A percentile compares a stretch with the other conserved stretches of the same genome.
phyloP scores from a whole-genome alignment of 2,113 vertebrate species.

The Pteronura brasiliensis region DNA sequence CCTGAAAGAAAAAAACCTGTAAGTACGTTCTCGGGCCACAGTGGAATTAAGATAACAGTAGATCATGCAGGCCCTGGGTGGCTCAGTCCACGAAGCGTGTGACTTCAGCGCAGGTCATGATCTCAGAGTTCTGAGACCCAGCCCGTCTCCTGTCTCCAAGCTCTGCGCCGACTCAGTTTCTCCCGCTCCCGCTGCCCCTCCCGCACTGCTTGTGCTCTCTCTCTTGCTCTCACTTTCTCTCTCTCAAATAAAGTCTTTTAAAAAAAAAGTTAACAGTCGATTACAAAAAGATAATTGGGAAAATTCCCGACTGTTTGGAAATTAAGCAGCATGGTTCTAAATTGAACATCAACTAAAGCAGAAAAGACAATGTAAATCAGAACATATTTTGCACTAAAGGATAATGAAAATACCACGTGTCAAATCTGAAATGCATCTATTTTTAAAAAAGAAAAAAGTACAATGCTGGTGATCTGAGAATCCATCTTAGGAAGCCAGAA shows the following conservation, averaged over 20 bases:
- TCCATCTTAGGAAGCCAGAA: neutral
- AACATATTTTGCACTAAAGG: neutral
- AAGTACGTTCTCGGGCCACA: neutral
- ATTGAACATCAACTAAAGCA: neutral
- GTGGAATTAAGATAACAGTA: neutral
- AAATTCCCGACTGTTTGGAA: neutral
- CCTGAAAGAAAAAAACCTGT: neutral
- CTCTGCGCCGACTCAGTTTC: neutral
- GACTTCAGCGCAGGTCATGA: neutral
- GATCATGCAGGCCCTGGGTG: neutral
- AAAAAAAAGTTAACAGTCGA: neutral
- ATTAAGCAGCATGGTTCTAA: neutral
- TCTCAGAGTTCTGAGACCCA: neutral
- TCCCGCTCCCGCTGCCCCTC: neutral
- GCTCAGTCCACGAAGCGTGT: neutral
- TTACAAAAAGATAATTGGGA: neutral
- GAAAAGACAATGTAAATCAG: neutral
- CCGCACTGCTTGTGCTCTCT: neutral
- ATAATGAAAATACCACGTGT: neutral
- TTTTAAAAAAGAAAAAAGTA: neutral
- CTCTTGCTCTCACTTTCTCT: neutral
- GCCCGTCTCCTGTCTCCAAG: neutral
- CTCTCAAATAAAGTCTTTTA: neutral
- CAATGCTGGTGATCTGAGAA: neutral
- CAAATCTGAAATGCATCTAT: neutral